phyloP scores from a whole-genome alignment of 2,888 invertebrate species.

The Acronicta aceris region DNA sequence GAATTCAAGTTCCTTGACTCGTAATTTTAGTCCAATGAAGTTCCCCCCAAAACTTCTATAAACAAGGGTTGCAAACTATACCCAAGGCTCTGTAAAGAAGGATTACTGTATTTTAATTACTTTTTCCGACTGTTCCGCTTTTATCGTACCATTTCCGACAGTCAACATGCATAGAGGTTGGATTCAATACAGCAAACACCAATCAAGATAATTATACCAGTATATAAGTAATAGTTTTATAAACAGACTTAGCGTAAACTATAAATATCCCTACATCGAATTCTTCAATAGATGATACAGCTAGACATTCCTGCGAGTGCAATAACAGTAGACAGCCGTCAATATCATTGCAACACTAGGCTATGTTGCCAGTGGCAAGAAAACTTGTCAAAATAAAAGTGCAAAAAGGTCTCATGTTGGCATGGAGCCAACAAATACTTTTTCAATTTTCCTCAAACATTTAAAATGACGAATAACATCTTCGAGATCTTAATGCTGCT shows the following conservation, averaged over 20 bases:
- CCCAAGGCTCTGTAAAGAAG: too few species aligned
- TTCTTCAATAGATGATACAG: constrained; percentile 34
- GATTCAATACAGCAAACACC: constrained; percentile 31
- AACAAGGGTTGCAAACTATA: too few species aligned
- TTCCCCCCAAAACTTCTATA: too few species aligned
- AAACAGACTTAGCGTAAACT: constrained; percentile 37
- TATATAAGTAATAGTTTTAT: constrained; percentile 45
- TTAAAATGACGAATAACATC: too few species aligned
- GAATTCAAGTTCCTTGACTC: too few species aligned
- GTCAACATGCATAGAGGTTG: constrained; percentile 7
- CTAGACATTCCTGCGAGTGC: constrained; percentile 59
- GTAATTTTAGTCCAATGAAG: too few species aligned
- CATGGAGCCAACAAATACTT: too few species aligned
- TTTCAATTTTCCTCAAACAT: too few species aligned
- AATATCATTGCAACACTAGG: not conserved
- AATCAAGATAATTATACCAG: constrained; percentile 48
- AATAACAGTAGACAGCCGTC: constrained; percentile 34
- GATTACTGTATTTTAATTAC: too few species aligned
- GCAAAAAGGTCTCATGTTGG: too few species aligned
- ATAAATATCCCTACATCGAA: constrained; percentile 24
- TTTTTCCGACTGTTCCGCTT: too few species aligned
- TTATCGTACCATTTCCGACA: constrained; percentile 11
- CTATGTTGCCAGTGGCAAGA: not conserved
- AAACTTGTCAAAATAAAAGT: too few species aligned
- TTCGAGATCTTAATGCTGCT: constrained; percentile 17